Evolutionary conservation across 1,140 invertebrate species (phyloP).

Genomic region (Nebria ingens): DNA sequence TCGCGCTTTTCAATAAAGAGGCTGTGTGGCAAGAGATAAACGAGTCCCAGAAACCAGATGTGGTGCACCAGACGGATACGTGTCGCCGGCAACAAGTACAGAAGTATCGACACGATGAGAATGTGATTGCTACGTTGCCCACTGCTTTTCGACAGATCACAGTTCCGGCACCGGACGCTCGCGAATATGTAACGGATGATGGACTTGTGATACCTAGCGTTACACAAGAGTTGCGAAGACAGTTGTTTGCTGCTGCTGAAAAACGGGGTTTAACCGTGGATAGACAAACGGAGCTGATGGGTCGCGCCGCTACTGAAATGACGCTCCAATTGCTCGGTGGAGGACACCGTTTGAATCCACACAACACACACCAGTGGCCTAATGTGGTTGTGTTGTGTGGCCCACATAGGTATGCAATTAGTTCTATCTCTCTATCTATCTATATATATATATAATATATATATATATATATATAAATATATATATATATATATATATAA

Average conservation of each 20-base stretch:
- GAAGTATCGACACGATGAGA: constrained; percentile 64
- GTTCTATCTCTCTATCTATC: no score
- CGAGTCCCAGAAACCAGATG: constrained; percentile 53
- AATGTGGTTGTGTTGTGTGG: constrained; percentile 66
- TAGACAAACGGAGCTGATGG: constrained; percentile 61
- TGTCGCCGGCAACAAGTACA: background rate
- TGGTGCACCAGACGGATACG: constrained; percentile 36
- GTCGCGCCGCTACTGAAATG: constrained; percentile 66
- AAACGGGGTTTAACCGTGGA: constrained; percentile 54
- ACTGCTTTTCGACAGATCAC: constrained; percentile 58
- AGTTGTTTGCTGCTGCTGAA: constrained; percentile 55
- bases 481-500: no score
- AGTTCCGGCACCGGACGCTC: constrained; percentile 48
- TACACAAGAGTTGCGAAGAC: constrained; percentile 49
- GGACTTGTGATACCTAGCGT: constrained; percentile 71
- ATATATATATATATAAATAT: background rate
- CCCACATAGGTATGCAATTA: constrained; percentile 43
- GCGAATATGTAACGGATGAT: constrained; percentile 71
- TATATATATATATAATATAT: constrained; percentile 16
- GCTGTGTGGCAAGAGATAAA: constrained; percentile 66
- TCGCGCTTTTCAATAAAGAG: constrained; percentile 83
- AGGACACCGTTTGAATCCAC: constrained; percentile 59
- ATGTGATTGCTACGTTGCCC: constrained; percentile 59
- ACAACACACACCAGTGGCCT: constrained; percentile 71
- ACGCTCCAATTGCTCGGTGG: constrained; percentile 68